A percentile compares a stretch with the other conserved stretches of the same genome.
These are phyloP conservation scores for Norana najaformis DNA, from an alignment of 2,888 invertebrate genomes.

Conservation along the genomic window DNA sequence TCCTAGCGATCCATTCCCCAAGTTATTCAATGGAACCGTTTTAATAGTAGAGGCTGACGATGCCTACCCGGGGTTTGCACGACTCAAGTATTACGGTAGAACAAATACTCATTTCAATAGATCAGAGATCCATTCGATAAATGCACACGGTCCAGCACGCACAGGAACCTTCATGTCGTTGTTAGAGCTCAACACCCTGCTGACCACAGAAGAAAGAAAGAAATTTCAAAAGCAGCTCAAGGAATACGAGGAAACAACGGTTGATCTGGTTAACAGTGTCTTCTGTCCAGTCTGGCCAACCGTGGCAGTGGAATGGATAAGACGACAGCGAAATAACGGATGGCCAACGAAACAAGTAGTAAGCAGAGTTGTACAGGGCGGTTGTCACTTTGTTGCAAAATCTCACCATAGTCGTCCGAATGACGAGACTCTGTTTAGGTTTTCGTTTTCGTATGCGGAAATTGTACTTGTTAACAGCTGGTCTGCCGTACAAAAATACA, in stretches of 20 bases:
- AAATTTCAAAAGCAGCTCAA: background rate
- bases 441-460: background rate
- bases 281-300: background rate
- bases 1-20: background rate
- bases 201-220: background rate
- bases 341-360: background rate
- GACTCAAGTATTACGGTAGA: background rate
- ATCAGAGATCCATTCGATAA: background rate
- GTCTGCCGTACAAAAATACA: background rate
- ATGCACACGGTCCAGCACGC: background rate
- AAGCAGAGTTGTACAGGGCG: background rate
- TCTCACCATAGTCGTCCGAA: background rate
- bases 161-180: background rate
- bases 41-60: background rate
- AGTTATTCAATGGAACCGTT: background rate
- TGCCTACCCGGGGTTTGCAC: background rate
- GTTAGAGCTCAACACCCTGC: background rate
- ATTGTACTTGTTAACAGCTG: background rate
- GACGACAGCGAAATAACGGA: background rate
- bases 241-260: background rate
- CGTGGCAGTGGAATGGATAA: background rate
- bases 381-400: slow-evolving; percentile 18
- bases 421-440: background rate
- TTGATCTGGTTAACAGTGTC: background rate
- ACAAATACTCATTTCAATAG: background rate